Percentiles rank a stretch among this genome's conserved stretches.
These are phyloP conservation scores for Artemisiospiza belli DNA, from an alignment of 2,113 vertebrate species.

Conservation along the genomic window DNA sequence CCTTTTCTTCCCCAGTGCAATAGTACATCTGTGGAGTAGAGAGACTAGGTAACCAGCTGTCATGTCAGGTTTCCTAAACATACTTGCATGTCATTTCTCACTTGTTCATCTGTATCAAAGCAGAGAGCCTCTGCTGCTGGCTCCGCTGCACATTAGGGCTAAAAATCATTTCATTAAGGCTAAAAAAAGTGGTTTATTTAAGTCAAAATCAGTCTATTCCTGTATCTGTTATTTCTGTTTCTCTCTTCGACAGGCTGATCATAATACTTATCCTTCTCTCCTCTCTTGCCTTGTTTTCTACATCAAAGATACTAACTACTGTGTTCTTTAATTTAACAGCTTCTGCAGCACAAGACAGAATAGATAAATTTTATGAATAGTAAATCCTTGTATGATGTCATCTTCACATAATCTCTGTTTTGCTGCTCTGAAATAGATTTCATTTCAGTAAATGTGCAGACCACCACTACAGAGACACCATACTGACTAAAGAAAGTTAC, in stretches of 20 bases:
- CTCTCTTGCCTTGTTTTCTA: slow-evolving; percentile 24
- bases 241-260: neutral
- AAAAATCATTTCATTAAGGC: slow-evolving; percentile 55
- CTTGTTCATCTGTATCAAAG: slow-evolving; percentile 65
- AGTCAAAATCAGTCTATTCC: slow-evolving; percentile 35
- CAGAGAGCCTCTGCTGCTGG: slow-evolving; percentile 30
- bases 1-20: slow-evolving; percentile 59
- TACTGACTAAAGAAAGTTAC: neutral
- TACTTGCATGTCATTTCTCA: slow-evolving; percentile 61
- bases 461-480: neutral
- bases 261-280: neutral
- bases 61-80: slow-evolving; percentile 60
- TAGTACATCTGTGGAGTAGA: slow-evolving; percentile 59
- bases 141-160: slow-evolving; percentile 23
- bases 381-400: slow-evolving; percentile 12
- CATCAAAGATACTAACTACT: slow-evolving; percentile 42
- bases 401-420: slow-evolving; percentile 2
- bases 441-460: slow-evolving; percentile 4
- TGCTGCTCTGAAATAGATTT: slow-evolving; percentile 18
- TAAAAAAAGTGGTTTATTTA: slow-evolving; percentile 13
- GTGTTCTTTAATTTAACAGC: slow-evolving; percentile 66
- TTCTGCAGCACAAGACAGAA: slow-evolving; percentile 44
- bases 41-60: slow-evolving; percentile 66
- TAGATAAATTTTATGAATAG: slow-evolving; percentile 53
- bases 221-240: neutral